A percentile compares a stretch with the other conserved stretches of the same genome.
These are phyloP conservation scores for Eublepharis macularius DNA, from an alignment of 2,113 vertebrate species.

Conservation along the genomic window DNA sequence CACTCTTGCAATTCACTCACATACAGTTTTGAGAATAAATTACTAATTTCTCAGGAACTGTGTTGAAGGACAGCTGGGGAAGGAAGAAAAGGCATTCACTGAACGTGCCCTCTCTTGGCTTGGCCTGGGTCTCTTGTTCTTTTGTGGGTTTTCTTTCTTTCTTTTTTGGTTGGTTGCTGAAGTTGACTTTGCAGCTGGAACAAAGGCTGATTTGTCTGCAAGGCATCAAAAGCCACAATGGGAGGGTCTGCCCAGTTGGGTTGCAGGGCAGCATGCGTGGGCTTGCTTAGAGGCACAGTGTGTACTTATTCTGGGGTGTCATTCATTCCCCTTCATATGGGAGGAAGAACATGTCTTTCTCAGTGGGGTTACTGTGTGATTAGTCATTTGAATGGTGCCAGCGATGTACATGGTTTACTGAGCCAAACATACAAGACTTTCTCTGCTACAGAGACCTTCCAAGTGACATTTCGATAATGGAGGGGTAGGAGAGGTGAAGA, in stretches of 20 bases:
- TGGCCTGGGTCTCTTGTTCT: background rate
- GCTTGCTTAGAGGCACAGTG: background rate
- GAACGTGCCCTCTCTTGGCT: background rate
- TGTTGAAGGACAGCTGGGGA: background rate
- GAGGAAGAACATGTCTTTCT: background rate
- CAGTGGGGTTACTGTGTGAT: background rate
- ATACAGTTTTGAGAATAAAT: background rate
- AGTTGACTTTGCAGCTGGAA: background rate
- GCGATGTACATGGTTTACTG: background rate
- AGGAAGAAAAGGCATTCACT: background rate
- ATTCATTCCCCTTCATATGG: too few relatives aligned
- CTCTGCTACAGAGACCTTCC: background rate
- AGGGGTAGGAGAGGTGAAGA: background rate
- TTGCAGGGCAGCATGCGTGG: background rate
- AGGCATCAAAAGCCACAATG: background rate
- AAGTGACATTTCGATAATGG: too few relatives aligned
- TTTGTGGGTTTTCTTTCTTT: too few relatives aligned
- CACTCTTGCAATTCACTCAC: too few relatives aligned
- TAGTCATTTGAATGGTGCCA: background rate
- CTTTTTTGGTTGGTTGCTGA: background rate
- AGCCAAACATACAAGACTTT: background rate
- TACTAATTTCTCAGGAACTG: background rate
- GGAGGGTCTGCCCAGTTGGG: background rate
- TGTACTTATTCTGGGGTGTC: background rate
- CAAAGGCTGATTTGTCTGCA: background rate